Evolutionary conservation across 2,113 vertebrate genomes (phyloP), one percentile per base, ranked within the genome.

Genomic region (Gavialis gangeticus): DNA sequence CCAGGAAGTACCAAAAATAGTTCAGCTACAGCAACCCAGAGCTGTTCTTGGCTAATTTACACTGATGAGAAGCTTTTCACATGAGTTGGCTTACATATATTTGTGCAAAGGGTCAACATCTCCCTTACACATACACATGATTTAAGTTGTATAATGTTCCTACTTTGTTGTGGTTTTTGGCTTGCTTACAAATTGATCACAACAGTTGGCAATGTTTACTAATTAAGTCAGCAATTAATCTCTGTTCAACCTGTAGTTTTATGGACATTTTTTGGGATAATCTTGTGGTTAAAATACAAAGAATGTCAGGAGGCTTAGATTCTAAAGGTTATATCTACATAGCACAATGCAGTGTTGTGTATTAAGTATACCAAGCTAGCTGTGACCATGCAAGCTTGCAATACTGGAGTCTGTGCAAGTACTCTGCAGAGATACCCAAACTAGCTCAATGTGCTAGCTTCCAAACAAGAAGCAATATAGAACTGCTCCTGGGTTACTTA

Each of bases 101-200:
- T 55, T 11, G 8, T 5, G 25, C 0, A 0, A 30, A 88, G 66
- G 75, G 37, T 18, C 3, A 0, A 19, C 0, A 0, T 56, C 71
- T 55, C 62, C 2, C 0, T 57, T 28, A 81, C 37, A 71, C 30
- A 10, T 69, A 46, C 12, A 34, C 34, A 71, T 71, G 30, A 34
- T 71, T 34, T 71, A 37, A 37, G 19, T 34, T 37, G 30, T 75
- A 24, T 0, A 79, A 25, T 2, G 27, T 7, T 81, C 69, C 63
- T 89, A 17, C 81, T 88, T 64, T 22, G 25, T 58, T 73, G 56
- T 21, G 34, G 82, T 15, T 67, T 59, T 63, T 59, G 46, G 81
- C 57, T 15, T 57, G 75, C 63, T 2, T 79, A 75, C 46, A 75
- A 85, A 81, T 64, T 90, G 91, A 90, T 19, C 64, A 66, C 14